Evolutionary conservation across 2,797 vertebrate genomes (phyloP).

Genomic region (Lepilemur ruficaudatus): DNA sequence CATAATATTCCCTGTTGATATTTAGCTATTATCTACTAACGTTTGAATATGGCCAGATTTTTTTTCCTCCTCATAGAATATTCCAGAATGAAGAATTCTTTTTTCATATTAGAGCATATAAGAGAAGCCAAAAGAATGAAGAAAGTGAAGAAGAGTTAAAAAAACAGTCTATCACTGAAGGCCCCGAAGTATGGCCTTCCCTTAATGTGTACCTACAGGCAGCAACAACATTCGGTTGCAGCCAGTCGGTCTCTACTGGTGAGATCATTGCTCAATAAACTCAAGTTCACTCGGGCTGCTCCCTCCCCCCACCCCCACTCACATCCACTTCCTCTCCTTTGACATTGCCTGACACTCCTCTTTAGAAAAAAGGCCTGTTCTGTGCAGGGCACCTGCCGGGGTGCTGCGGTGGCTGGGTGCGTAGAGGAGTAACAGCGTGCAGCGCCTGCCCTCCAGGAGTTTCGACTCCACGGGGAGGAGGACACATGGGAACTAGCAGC

Average conservation of each 20-base stretch:
- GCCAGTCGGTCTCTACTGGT: neutral
- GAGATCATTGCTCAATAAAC: no score
- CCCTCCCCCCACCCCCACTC: no score
- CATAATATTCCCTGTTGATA: neutral
- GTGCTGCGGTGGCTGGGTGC: no score
- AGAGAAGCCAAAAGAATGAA: neutral
- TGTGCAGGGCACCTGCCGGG: neutral
- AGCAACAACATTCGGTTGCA: fast-evolving
- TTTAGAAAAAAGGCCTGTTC: neutral
- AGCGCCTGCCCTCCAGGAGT: no score
- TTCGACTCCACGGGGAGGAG: neutral
- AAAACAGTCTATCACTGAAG: neutral
- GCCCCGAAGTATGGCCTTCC: fast-evolving
- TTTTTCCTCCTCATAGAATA: neutral
- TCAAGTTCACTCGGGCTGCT: neutral
- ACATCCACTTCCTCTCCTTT: neutral
- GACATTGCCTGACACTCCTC: neutral
- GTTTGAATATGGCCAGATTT: neutral
- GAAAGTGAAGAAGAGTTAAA: neutral
- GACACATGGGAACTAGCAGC: fast-evolving
- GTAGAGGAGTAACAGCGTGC: no score
- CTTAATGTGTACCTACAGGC: fast-evolving
- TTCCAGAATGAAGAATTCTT: neutral
- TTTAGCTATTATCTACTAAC: neutral
- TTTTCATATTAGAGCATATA: neutral